A percentile compares a stretch with the other conserved stretches of the same genome.
Conservation (phyloP, 2,888 invertebrate genomes). For the Rhopalosiphum nymphaeae region DNA sequence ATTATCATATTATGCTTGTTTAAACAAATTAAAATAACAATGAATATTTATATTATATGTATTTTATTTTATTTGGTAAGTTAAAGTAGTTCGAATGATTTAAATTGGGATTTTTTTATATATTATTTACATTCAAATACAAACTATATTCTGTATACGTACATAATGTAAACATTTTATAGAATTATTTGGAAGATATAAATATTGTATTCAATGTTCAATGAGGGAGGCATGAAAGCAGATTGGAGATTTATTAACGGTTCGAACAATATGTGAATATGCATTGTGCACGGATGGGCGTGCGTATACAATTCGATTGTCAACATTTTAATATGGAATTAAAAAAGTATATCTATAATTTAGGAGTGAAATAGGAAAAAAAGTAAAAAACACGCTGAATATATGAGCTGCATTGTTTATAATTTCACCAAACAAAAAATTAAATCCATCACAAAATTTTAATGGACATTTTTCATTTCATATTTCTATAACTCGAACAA, state of each 20-base stretch:
- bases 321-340: neutral
- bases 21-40: neutral
- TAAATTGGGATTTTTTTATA: neutral
- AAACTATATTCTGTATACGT: neutral
- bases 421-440: neutral
- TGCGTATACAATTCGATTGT: neutral
- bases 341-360: conserved; percentile 21
- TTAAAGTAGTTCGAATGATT: neutral
- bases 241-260: neutral
- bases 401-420: neutral
- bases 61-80: neutral
- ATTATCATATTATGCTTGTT: neutral
- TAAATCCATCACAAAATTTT: neutral
- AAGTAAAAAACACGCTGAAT: neutral
- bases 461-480: neutral
- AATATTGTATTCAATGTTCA: neutral
- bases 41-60: neutral
- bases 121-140: neutral
- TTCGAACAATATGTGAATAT: neutral
- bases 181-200: neutral
- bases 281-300: too few relatives aligned
- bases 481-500: neutral
- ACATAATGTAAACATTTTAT: neutral
- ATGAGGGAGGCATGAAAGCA: neutral
- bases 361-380: neutral